These are phyloP conservation scores for Gnathonemus longibarbis DNA, from an alignment of 2,113 vertebrate genomes.

Conservation along the genomic window DNA sequence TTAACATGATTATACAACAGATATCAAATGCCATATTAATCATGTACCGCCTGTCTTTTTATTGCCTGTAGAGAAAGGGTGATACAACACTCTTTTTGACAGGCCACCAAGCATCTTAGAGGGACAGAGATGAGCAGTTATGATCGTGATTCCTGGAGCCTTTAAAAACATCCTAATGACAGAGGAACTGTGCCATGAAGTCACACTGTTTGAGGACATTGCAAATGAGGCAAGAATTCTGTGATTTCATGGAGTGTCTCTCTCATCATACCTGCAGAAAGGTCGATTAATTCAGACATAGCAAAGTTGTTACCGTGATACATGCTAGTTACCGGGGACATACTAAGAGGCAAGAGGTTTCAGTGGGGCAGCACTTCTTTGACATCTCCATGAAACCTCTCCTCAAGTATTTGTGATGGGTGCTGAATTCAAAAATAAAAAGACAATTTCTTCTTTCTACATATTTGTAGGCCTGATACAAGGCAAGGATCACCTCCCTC, in stretches of 20 bases:
- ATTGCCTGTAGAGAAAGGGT: not conserved
- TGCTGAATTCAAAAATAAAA: not conserved
- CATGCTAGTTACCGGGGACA: not conserved
- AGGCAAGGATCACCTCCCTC: not conserved
- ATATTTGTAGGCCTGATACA: not conserved
- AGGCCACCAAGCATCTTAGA: not conserved
- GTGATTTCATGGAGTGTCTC: not conserved
- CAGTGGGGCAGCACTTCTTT: not conserved
- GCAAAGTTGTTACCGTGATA: not conserved
- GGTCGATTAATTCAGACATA: conserved; percentile 9
- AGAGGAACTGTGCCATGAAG: not conserved
- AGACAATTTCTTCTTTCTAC: not conserved
- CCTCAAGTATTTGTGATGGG: not conserved
- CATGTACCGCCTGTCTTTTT: not conserved
- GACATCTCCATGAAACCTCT: not conserved
- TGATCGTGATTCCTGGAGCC: not conserved
- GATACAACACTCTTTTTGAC: not conserved
- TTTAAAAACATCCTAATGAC: not conserved
- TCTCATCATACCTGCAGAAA: not conserved
- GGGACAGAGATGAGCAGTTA: not conserved
- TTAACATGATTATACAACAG: not conserved
- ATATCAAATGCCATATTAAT: not conserved
- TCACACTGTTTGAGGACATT: not conserved
- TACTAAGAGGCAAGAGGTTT: not conserved
- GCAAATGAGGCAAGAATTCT: not conserved